Base-by-base conservation (phyloP, 1,140 invertebrate genomes). In the Ylistrum balloti region DNA sequence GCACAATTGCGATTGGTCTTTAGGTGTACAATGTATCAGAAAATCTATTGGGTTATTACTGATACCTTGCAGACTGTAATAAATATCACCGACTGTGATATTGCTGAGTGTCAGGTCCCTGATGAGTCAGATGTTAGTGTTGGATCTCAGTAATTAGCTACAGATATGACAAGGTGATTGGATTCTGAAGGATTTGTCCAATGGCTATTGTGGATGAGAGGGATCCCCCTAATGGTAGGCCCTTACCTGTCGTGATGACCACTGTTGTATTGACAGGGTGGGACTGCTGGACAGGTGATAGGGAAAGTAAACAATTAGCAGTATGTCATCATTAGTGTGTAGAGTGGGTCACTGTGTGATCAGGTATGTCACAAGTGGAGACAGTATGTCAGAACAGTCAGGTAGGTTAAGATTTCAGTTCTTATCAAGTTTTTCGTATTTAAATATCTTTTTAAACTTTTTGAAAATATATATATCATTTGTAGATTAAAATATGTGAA, bases 281-380 rank as follows among this genome's bases (percentile, higher is more conserved):
- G 56, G 56, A 74, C 56, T 74, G n/a, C 56, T 74, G 56, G n/a
- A 28, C 3, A 28, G n/a, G n/a, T 74, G 56, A 74, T 74, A 74
- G 56, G 56, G 56, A 74, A 74, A 74, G 56, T 28, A n/a, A 74
- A 74, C 56, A 74, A 74, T 74, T 74, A 74, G 17, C 9, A 74
- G 56, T 74, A n/a, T n/a, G 17, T 22, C 56, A 74, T 74, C 56
- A n/a, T 74, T 74, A 74, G 56, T 5, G 28, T 74, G 56, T 74
- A 1, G 56, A 74, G n/a, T 17, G 41, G 41, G 41, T 45, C 41
- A 45, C 9, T 17, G 1, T 74, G 20, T 74, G 56, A n/a, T 28
- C 56, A 28, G 56, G 7, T 74, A 74, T 74, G 56, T 0, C 45
- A 7, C 13, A 56, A 15, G 20, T n/a, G n/a, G n/a, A n/a, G n/a